These are phyloP conservation scores for Plestiodon gilberti DNA, from an alignment of 2,113 vertebrate genomes.

Conservation along the genomic window DNA sequence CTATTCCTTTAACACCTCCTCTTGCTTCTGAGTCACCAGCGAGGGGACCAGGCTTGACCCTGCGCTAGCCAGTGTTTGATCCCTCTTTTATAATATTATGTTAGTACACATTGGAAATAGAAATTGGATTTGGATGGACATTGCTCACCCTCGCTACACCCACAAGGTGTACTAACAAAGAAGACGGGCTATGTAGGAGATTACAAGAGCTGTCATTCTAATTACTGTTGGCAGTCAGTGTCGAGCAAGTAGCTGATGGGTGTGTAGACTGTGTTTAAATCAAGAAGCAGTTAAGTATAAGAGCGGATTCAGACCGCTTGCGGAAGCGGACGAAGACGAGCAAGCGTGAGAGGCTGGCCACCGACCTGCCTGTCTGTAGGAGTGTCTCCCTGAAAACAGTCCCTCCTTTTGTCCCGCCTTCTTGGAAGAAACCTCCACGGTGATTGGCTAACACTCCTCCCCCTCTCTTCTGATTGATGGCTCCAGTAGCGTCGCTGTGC, in stretches of 20 bases:
- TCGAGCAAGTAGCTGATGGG: conserved; percentile 64
- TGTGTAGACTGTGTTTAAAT: conserved; percentile 55
- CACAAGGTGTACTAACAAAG: conserved; percentile 34
- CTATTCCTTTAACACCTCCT: no score
- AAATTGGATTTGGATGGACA: neutral
- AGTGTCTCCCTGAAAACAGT: no score
- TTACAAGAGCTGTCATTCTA: conserved; percentile 50
- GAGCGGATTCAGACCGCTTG: no score
- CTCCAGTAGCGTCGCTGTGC: no score
- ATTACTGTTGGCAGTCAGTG: conserved; percentile 44
- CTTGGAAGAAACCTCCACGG: no score
- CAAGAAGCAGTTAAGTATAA: conserved; percentile 61
- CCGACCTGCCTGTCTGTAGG: no score
- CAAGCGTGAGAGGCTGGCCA: no score
- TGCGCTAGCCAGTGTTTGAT: neutral
- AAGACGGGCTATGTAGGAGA: conserved; percentile 38
- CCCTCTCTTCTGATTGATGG: no score
- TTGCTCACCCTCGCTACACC: neutral
- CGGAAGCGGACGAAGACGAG: no score
- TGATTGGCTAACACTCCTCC: no score
- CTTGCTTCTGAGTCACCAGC: neutral
- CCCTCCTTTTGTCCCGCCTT: no score
- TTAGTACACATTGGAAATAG: neutral
- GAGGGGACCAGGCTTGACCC: neutral
- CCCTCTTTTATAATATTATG: neutral